Base-by-base conservation (phyloP, 92 coral and sea anemone species). In the Metridium senile region DNA sequence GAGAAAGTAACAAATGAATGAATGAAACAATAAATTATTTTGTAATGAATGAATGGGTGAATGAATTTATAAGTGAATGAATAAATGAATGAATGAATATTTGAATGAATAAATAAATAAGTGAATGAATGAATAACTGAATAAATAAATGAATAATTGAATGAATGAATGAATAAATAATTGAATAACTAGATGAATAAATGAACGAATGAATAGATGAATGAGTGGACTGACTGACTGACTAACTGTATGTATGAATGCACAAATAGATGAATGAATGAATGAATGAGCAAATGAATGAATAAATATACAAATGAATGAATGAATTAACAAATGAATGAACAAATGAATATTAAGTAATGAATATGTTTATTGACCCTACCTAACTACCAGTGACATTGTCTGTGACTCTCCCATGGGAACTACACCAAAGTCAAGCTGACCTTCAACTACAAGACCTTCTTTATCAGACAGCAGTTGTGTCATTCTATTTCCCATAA, bases 401-500 rank as follows among this genome's bases (percentile, higher is more conserved):
- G 84, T 75, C 71, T 64, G 84, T 26, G 82, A 46, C 27, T 92
- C 78, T 26, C 93, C 97, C 35, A 82, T 43, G 27, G 77, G 76
- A 26, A 93, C 80, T 70, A 85, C 90, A 53, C 93, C 95, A 83
- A 96, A 83, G 81, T 89, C 86, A 19, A 93, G 62, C 21, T 78
- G 73, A 56, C 85, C 86, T 11, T 90, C 72, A 74, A 93, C 69
- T 9, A 79, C 72, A 47, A 96, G 29, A 1, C 89, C 97, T 53
- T 85, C 90, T 52, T 96, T 96, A 75, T 96, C 82, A 43, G 88
- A 52, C 62, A 96, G 53, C 19, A 96, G 94, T 72, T 85, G 89
- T 16, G 94, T 88, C 79, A 78, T 92, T 63, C 75, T 86, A 22
- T 82, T 76, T 11, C 97, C 97, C 91, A 92, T 82, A 22, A 92